Base-by-base conservation (phyloP, 2,797 vertebrate species). In the Galago senegalensis region DNA sequence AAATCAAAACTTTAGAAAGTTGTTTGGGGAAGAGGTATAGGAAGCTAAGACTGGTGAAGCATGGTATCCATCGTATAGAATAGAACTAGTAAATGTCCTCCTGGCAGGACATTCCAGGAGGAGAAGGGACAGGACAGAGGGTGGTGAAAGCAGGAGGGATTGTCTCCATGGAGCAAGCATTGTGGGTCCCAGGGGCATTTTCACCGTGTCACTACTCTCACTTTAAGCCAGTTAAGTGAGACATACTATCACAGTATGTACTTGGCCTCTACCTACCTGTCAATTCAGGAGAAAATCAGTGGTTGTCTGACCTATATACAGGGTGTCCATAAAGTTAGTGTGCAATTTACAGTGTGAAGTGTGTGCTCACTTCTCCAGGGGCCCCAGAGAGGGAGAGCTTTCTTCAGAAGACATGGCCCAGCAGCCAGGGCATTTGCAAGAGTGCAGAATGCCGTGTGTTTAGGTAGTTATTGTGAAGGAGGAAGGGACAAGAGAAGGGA, bases 11-110 rank as follows among this genome's bases (percentile, higher is more conserved):
- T 89, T 89, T 16, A 53, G 79, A 85, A 76, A 75, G 16, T 56
- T 81, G 34, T 61, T 87, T 95, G 37, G 2, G 72, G 8, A 95
- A 77, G 31, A 53, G 27, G 27, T 29, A 4, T 16, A 73, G 58
- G 67, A 87, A 86, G 69, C 23, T 10, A 2, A 23, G 40, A 7
- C 7, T 25, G 37, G 23, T 9, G 61, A 67, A 34, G 46, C 2
- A 3, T 0, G 1, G 0, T 27, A 4, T 34, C 40, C 1, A 3
- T n/a, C 60, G 31, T 12, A 29, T 3, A 46, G 14, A 60, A 25
- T 4, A 46, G 14, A 60, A 4, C 3, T 9, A 53, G 13, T n/a
- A 84, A 79, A 21, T 34, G 34, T 34, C 34, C 34, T 34, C 34
- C 34, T 34, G 31, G 18, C 69, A 31, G 31, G 29, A n/a, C 21